Conservation (phyloP, 2,888 invertebrate genomes). For the Drosophila rubida region DNA sequence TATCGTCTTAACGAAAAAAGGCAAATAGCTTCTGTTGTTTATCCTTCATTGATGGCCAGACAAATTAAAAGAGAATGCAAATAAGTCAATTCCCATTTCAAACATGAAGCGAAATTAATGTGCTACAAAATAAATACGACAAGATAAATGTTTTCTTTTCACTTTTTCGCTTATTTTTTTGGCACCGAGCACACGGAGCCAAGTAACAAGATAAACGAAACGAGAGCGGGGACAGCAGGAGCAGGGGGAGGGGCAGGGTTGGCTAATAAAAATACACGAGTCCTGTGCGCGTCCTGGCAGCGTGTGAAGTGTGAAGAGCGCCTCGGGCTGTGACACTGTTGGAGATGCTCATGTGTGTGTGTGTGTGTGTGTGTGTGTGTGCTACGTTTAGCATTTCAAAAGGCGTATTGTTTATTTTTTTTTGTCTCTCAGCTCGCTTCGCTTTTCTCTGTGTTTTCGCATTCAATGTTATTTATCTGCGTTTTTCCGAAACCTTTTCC, state of each 20-base stretch:
- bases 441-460: constrained; percentile 54
- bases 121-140: constrained; percentile 76
- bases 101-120: constrained; percentile 73
- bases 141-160: constrained; percentile 69
- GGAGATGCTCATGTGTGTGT: constrained; percentile 12
- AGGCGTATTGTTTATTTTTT: constrained; percentile 72
- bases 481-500: constrained; percentile 28
- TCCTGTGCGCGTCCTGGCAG: constrained; percentile 57
- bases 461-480: constrained; percentile 75
- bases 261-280: constrained; percentile 74
- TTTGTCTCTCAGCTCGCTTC: constrained; percentile 26
- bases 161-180: constrained; percentile 21
- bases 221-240: neutral
- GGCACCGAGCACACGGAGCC: constrained; percentile 46
- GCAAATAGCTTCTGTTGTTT: constrained; percentile 11
- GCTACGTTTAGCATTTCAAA: constrained; percentile 78
- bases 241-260: constrained; percentile 11
- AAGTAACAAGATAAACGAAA: constrained; percentile 64
- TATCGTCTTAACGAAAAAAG: neutral
- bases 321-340: constrained; percentile 40
- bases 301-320: constrained; percentile 69
- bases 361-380: constrained; percentile 35
- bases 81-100: constrained; percentile 74
- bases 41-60: constrained; percentile 51
- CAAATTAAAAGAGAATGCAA: constrained; percentile 74